Evolutionary conservation across 2,113 vertebrate genomes (phyloP).

Genomic region (Sapajus apella): DNA sequence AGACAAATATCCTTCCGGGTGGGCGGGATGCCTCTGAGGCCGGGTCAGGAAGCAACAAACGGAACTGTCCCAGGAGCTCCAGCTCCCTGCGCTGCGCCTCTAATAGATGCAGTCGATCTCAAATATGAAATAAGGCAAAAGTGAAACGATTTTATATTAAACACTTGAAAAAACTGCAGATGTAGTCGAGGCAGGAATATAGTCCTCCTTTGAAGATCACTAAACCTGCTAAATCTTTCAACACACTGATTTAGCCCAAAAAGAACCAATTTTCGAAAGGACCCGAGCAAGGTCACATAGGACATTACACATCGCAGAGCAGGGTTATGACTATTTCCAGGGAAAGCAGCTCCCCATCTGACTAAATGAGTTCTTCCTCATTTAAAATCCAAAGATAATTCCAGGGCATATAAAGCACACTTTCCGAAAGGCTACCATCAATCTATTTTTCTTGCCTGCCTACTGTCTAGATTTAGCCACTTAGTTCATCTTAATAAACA

Average conservation of each 20-base stretch:
- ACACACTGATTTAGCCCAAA: not conserved
- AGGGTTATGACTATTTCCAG: not conserved
- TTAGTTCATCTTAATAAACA: conserved; percentile 84
- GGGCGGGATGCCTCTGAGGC: not conserved
- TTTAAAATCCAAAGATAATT: conserved; percentile 69
- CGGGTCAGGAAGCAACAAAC: not conserved
- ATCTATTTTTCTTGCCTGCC: conserved; percentile 80
- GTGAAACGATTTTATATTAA: not conserved
- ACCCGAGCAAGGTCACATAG: not conserved
- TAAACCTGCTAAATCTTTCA: not conserved
- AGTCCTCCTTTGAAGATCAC: not conserved
- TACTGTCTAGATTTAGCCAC: conserved; percentile 77
- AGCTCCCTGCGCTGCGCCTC: not conserved
- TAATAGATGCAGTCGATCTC: not conserved
- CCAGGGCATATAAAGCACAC: conserved; percentile 54
- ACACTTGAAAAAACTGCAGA: not conserved
- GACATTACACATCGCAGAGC: not conserved
- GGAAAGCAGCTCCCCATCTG: not conserved
- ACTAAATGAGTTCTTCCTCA: conserved; percentile 45
- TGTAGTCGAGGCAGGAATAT: not conserved
- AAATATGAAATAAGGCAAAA: not conserved
- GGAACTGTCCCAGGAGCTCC: not conserved
- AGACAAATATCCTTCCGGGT: not conserved
- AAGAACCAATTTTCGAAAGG: not conserved
- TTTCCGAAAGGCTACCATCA: conserved; percentile 70